Evolutionary conservation across 2,113 vertebrate species (phyloP).

Genomic region (Brienomyrus longianalis): DNA sequence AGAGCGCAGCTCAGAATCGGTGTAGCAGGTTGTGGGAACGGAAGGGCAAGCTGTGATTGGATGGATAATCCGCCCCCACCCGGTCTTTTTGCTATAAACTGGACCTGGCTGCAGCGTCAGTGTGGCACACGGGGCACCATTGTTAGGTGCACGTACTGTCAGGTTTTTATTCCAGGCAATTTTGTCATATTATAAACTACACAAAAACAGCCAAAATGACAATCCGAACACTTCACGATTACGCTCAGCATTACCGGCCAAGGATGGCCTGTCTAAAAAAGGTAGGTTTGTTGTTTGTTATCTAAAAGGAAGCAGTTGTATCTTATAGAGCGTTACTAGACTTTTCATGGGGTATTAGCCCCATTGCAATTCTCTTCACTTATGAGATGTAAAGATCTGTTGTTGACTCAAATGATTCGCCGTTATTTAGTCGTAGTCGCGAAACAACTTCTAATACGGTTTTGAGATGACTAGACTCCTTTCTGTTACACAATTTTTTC

Average conservation of each 20-base stretch:
- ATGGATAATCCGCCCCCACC: slow-evolving; percentile 33
- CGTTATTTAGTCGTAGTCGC: not conserved
- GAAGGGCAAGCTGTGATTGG: slow-evolving; percentile 60
- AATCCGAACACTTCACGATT: slow-evolving; percentile 70
- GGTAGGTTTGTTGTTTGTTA: slow-evolving; percentile 55
- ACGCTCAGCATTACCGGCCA: slow-evolving; percentile 73
- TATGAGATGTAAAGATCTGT: not conserved
- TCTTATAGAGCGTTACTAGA: not conserved
- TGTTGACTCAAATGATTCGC: not conserved
- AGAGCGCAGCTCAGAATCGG: not conserved
- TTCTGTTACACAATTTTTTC: not conserved
- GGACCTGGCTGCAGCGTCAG: slow-evolving; percentile 23
- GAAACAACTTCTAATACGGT: not conserved
- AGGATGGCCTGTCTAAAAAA: slow-evolving; percentile 83
- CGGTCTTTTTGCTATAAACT: not conserved
- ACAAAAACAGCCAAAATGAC: slow-evolving; percentile 63
- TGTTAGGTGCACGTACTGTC: not conserved
- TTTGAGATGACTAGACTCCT: not conserved
- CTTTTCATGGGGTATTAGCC: not conserved
- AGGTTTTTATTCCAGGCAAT: not conserved
- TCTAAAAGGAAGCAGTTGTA: not conserved
- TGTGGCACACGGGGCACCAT: too few relatives aligned
- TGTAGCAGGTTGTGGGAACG: not conserved
- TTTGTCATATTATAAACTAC: not conserved
- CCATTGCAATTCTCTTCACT: not conserved